Percentiles rank a stretch among this genome's conserved stretches.
Conservation (phyloP, 2,888 invertebrate species). For the Dicyrtomina minuta region DNA sequence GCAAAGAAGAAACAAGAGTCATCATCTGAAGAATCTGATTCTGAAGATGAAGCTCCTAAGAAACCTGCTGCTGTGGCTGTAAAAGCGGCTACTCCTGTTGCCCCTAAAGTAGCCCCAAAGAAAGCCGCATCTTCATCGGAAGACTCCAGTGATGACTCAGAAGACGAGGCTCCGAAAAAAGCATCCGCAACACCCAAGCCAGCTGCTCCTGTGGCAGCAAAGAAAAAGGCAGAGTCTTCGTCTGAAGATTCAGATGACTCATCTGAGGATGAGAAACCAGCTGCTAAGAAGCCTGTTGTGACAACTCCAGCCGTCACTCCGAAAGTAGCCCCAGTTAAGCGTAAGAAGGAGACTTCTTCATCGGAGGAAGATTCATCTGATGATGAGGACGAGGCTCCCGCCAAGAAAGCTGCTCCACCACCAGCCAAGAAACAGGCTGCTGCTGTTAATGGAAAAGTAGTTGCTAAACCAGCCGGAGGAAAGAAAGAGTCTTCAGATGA, state of each 20-base stretch:
- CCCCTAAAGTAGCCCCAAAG: slow-evolving; percentile 55
- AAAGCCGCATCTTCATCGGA: slow-evolving; percentile 57
- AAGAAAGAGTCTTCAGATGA: slow-evolving; percentile 41
- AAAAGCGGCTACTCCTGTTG: slow-evolving; percentile 30
- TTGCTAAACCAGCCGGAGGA: slow-evolving; percentile 56
- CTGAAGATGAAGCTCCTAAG: slow-evolving; percentile 52
- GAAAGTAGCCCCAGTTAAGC: slow-evolving; percentile 35
- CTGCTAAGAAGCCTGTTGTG: slow-evolving; percentile 25
- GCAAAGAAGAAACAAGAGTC: slow-evolving; percentile 37
- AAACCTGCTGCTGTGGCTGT: slow-evolving; percentile 45
- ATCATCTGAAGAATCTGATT: slow-evolving; percentile 36
- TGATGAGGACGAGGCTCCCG: slow-evolving; percentile 53
- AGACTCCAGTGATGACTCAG: slow-evolving; percentile 56
- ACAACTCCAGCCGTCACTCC: slow-evolving; percentile 31
- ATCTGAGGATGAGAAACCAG: slow-evolving; percentile 30
- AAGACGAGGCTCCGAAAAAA: slow-evolving; percentile 41
- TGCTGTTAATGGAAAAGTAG: too few species aligned
- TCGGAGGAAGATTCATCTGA: slow-evolving; percentile 56
- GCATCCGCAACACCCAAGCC: slow-evolving; percentile 30
- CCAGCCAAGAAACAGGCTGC: slow-evolving; percentile 44
- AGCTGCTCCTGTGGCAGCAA: slow-evolving; percentile 32
- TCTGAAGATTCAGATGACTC: slow-evolving; percentile 39
- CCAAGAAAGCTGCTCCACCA: slow-evolving; percentile 45
- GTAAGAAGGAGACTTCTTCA: slow-evolving; percentile 53
- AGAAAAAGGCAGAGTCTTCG: slow-evolving; percentile 41